A percentile compares a stretch with the other conserved stretches of the same genome.
These are phyloP conservation scores for Neoascia interrupta DNA, from an alignment of 2,888 invertebrate species.

Conservation along the genomic window DNA sequence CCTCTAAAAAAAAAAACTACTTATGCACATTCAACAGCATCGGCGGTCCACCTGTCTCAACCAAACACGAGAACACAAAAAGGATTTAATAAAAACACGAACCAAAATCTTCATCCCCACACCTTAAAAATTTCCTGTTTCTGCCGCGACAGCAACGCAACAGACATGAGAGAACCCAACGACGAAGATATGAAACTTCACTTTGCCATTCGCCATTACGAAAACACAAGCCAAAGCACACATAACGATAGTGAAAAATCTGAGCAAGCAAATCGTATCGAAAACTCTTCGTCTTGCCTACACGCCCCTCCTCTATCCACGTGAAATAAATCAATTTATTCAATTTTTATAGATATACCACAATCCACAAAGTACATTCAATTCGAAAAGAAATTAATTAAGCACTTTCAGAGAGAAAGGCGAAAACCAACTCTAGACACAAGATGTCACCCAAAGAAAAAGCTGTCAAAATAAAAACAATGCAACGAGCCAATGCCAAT, in stretches of 20 bases:
- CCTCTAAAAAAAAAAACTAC: too few species aligned
- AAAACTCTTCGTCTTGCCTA: background rate
- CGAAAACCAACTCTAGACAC: constrained; percentile 1
- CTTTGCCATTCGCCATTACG: constrained; percentile 50
- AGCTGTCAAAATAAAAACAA: constrained; percentile 37
- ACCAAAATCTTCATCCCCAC: background rate
- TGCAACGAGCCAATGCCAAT: too few species aligned
- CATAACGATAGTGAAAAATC: background rate
- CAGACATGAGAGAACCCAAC: constrained; percentile 23
- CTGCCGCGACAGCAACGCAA: constrained; percentile 16
- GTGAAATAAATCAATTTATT: too few species aligned
- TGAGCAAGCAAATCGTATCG: background rate
- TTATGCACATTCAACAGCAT: too few species aligned
- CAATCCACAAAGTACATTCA: too few species aligned
- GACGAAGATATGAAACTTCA: too few species aligned
- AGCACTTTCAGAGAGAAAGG: constrained; percentile 1
- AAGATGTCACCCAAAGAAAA: constrained; percentile 19
- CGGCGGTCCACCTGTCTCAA: background rate
- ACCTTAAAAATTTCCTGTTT: constrained; percentile 6
- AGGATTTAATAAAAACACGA: too few species aligned
- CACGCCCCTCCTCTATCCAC: constrained; percentile 15
- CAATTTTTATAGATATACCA: too few species aligned
- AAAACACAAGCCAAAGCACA: constrained; percentile 43
- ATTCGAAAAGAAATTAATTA: background rate
- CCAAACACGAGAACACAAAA: background rate